These are phyloP conservation scores for Mechanitis mazaeus DNA, from an alignment of 2,888 invertebrate species.

Conservation along the genomic window DNA sequence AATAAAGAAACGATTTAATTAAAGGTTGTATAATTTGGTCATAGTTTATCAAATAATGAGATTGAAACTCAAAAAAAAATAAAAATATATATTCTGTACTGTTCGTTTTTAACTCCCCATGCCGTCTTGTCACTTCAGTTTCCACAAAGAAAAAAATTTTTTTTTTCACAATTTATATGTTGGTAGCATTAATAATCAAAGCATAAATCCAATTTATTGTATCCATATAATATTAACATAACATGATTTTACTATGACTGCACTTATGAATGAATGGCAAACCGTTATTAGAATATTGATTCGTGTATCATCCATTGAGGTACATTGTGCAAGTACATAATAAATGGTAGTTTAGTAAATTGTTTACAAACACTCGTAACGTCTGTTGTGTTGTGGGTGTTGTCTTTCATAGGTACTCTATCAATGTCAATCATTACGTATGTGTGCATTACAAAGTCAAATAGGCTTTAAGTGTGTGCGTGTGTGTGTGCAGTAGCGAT, in stretches of 20 bases:
- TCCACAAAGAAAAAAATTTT: no score
- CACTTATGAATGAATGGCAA: neutral
- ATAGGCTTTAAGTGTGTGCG: slow-evolving; percentile 32
- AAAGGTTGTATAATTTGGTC: no score
- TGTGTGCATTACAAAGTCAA: slow-evolving; percentile 35
- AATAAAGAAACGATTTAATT: no score
- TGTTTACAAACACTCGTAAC: slow-evolving; percentile 11
- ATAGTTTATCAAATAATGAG: no score
- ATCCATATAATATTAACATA: neutral
- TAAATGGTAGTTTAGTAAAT: neutral
- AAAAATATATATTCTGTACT: no score
- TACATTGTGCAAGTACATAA: neutral
- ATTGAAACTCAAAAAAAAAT: no score
- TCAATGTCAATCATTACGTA: slow-evolving; percentile 30
- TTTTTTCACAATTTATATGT: no score
- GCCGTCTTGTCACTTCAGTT: no score
- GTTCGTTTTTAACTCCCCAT: no score
- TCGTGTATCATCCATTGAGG: neutral
- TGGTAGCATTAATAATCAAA: no score
- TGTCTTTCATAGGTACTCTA: slow-evolving; percentile 20
- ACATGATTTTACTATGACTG: neutral
- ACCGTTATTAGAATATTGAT: slow-evolving; percentile 3
- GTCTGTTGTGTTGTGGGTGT: slow-evolving; percentile 22
- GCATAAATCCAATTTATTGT: neutral
- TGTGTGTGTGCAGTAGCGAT: slow-evolving; percentile 38